Percentiles rank a stretch among this genome's conserved stretches.
These are phyloP conservation scores for Ferrisia virgata DNA, from an alignment of 2,888 invertebrate species.

Conservation along the genomic window DNA sequence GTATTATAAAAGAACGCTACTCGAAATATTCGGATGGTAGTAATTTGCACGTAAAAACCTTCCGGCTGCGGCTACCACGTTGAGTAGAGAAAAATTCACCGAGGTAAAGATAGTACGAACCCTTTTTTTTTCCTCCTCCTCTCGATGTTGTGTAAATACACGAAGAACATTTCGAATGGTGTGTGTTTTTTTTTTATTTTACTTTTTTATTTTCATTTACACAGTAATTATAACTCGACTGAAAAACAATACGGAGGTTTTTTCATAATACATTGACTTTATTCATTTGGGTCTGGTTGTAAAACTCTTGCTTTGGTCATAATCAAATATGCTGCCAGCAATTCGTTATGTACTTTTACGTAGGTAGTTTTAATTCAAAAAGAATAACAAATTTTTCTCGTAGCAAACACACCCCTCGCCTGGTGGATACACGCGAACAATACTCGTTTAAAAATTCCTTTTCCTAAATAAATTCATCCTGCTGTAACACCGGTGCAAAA, in stretches of 20 bases:
- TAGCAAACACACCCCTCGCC: neutral
- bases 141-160: neutral
- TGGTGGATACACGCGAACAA: neutral
- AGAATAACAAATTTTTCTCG: conserved; percentile 1
- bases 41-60: neutral
- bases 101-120: neutral
- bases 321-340: conserved; percentile 14
- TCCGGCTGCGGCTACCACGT: neutral
- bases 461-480: neutral
- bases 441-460: conserved; percentile 12
- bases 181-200: neutral
- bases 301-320: neutral
- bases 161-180: neutral
- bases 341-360: conserved; percentile 24
- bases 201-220: neutral
- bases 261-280: neutral
- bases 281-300: neutral
- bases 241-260: neutral
- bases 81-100: neutral
- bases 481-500: no score
- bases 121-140: no score
- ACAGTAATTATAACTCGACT: neutral
- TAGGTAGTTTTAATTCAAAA: conserved; percentile 18
- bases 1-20: neutral
- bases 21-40: neutral